phyloP scores from a whole-genome alignment of 2,888 invertebrate genomes.

The Stenodera caucasica region DNA sequence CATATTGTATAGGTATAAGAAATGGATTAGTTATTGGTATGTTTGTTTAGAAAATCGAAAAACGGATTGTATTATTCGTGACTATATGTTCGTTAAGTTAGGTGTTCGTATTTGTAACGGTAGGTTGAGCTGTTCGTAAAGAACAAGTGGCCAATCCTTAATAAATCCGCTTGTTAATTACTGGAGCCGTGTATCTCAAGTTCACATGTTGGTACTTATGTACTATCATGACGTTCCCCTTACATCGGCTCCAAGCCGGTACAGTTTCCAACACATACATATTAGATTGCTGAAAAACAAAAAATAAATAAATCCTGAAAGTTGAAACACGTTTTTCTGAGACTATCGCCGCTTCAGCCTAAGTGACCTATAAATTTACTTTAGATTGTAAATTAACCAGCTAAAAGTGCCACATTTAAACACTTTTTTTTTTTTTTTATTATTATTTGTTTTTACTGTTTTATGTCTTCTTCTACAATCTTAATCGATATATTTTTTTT shows the following conservation, averaged over 20 bases:
- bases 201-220: conserved; percentile 47
- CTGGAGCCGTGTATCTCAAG: conserved; percentile 48
- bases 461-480: not conserved
- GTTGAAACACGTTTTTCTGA: conserved; percentile 46
- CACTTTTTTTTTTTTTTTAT: not conserved
- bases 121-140: conserved; percentile 45
- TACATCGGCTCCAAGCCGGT: conserved; percentile 35
- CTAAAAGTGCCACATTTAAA: conserved; percentile 29
- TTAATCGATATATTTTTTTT: no score
- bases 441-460: not conserved
- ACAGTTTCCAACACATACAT: conserved; percentile 32
- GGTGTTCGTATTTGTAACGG: conserved; percentile 51
- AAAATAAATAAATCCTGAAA: conserved; percentile 15
- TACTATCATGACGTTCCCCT: conserved; percentile 39
- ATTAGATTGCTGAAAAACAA: not conserved
- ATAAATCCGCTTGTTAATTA: conserved; percentile 53
- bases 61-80: conserved; percentile 46
- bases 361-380: conserved; percentile 50
- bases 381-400: conserved; percentile 46
- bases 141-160: conserved; percentile 48
- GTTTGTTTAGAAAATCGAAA: conserved; percentile 40
- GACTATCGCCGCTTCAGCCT: conserved; percentile 43
- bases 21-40: conserved; percentile 11
- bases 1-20: not conserved
- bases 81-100: conserved; percentile 45